These are phyloP conservation scores for Polyodon spathula DNA, from an alignment of 2,113 vertebrate genomes.

Conservation along the genomic window DNA sequence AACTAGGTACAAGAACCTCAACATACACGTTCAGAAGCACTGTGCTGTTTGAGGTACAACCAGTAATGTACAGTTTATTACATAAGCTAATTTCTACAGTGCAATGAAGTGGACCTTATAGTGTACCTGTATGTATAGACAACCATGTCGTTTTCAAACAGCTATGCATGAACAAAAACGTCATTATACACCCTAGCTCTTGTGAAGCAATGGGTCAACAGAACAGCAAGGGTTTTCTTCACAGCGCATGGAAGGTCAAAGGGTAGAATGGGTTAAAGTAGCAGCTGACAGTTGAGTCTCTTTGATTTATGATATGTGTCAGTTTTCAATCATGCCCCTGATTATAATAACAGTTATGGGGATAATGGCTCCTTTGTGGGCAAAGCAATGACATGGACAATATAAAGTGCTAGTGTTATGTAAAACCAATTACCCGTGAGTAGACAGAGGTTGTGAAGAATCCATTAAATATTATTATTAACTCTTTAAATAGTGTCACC, in stretches of 20 bases:
- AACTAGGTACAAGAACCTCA: too few relatives aligned
- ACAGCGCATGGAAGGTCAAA: conserved; percentile 28
- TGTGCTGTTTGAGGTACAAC: too few relatives aligned
- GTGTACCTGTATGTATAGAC: too few relatives aligned
- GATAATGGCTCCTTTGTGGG: conserved; percentile 32
- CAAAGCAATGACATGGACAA: conserved; percentile 23
- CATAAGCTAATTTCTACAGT: background rate
- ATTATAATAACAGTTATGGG: conserved; percentile 33
- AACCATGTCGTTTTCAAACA: too few relatives aligned
- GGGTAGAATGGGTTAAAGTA: conserved; percentile 49
- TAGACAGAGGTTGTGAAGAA: too few relatives aligned
- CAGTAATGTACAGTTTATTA: too few relatives aligned
- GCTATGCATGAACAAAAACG: background rate
- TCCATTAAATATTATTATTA: too few relatives aligned
- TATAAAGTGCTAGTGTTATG: too few relatives aligned
- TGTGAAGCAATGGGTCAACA: conserved; percentile 30
- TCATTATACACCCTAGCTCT: background rate
- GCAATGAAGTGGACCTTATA: conserved; percentile 4
- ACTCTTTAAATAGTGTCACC: too few relatives aligned
- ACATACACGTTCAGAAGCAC: too few relatives aligned
- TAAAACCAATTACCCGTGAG: too few relatives aligned
- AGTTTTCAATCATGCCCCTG: conserved; percentile 27
- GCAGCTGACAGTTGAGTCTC: conserved; percentile 44
- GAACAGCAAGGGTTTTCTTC: conserved; percentile 25
- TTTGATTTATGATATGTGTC: conserved; percentile 57